Conservation (phyloP, 1,140 invertebrate genomes). For the Odontomachus brunneus region DNA sequence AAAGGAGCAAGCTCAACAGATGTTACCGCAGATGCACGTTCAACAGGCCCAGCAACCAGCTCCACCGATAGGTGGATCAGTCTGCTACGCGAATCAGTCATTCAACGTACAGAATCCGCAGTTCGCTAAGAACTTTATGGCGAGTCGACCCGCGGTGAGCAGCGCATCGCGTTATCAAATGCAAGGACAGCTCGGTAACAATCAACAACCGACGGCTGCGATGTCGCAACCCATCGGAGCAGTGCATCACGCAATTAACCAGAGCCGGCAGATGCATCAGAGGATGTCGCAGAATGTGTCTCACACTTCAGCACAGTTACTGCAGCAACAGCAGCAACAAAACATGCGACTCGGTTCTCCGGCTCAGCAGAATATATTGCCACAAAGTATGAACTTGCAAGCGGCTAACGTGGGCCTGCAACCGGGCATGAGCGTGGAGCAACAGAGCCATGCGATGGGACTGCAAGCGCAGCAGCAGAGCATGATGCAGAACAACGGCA, state of each 20-base stretch:
- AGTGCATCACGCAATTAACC: constrained; percentile 62
- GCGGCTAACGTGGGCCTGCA: constrained; percentile 41
- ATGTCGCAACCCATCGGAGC: constrained; percentile 63
- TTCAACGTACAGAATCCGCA: constrained; percentile 80
- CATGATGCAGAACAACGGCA: constrained; percentile 62
- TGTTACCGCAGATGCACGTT: constrained; percentile 14
- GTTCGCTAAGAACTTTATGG: constrained; percentile 78
- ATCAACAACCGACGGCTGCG: constrained; percentile 6
- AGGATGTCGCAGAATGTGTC: constrained; percentile 61
- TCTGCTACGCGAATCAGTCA: constrained; percentile 73
- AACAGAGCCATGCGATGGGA: constrained; percentile 58
- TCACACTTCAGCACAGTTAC: constrained; percentile 50
- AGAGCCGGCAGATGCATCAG: constrained; percentile 71
- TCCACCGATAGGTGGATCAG: constrained; percentile 22
- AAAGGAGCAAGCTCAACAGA: constrained; percentile 57
- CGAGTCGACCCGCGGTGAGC: constrained; percentile 62
- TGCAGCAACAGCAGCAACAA: constrained; percentile 74
- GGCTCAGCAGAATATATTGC: constrained; percentile 54
- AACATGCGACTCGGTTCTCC: constrained; percentile 55
- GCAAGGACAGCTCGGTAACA: constrained; percentile 61
- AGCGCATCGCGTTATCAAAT: constrained; percentile 69
- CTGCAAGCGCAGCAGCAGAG: constrained; percentile 60
- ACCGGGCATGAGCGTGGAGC: constrained; percentile 52
- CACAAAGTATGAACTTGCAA: constrained; percentile 43
- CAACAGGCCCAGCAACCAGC: constrained; percentile 51